Evolutionary conservation across 2,888 invertebrate genomes (phyloP), one percentile per base, ranked within the genome.

Genomic region (Sicus ferrugineus): DNA sequence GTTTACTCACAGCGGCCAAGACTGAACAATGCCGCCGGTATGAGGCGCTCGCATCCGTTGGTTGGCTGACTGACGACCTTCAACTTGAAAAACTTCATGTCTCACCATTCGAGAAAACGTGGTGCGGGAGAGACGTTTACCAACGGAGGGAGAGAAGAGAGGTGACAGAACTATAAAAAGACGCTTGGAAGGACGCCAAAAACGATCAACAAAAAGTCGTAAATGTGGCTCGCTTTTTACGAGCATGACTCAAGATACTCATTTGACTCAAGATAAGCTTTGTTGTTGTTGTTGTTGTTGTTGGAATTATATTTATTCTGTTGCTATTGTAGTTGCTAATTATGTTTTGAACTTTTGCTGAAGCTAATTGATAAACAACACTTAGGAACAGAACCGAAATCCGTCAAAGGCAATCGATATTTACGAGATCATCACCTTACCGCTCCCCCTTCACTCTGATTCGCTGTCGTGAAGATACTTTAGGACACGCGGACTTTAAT

Each of bases 11-110:
- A 64, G 34, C 52, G 34, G 30, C 26, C 48, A 46, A 52, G 31
- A 38, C n/a, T 4, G 2, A 31, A 6, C n/a, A 52, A 23, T 23
- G 31, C 65, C 62, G 46, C n/a, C n/a, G 26, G 38, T 7, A 38
- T 42, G 42, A 4, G 42, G n/a, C 42, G 23, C 14, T 54, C 4
- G 14, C 14, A 54, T n/a, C n/a, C n/a, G n/a, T n/a, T n/a, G 54
- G 28, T 4, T 28, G 28, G 28, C 26, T 16, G 42, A 56, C 30
- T 23, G 48, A n/a, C 59, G 67, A 67, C 67, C 67, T 67, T 67
- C 67, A 67, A 67, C 67, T 67, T 67, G 67, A 58, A 67, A 48
- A 14, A 31, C 42, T 46, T 34, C 30, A 16, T 11, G 9, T n/a
- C n/a, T n/a, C n/a, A n/a, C n/a, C n/a, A 11, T 21, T 16, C 26